Evolutionary conservation across 2,797 vertebrate species (phyloP).

Genomic region (Rhodeus uyekii): DNA sequence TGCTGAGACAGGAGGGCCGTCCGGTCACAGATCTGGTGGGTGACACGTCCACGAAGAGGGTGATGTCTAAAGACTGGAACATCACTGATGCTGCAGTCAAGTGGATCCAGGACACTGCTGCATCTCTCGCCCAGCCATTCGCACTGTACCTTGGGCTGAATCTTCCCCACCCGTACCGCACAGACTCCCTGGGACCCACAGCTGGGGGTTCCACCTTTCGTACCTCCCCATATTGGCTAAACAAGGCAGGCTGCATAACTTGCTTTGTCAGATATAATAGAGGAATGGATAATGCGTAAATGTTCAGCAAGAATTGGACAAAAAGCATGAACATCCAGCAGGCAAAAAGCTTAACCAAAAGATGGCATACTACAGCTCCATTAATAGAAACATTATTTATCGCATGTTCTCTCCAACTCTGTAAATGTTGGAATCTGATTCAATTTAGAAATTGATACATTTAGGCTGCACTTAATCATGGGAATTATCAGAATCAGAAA

Average conservation of each 20-base stretch:
- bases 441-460: background rate
- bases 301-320: background rate
- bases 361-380: background rate
- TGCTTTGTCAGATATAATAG: background rate
- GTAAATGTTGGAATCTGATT: background rate
- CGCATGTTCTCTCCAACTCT: background rate
- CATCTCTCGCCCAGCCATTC: constrained; percentile 79
- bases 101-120: constrained; percentile 83
- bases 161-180: constrained; percentile 92
- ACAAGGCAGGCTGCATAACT: constrained; percentile 75
- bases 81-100: constrained; percentile 79
- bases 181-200: constrained; percentile 84
- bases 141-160: constrained; percentile 93
- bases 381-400: background rate
- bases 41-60: constrained; percentile 75
- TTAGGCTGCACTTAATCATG: background rate
- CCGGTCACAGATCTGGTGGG: constrained; percentile 83
- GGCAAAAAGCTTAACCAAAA: background rate
- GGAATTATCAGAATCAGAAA: background rate
- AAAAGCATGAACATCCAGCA: background rate
- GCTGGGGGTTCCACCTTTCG: constrained; percentile 93
- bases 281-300: background rate
- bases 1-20: constrained; percentile 90
- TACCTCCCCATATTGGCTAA: constrained; percentile 92
- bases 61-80: constrained; percentile 88